Conservation (phyloP, 2,797 vertebrate species). For the Lycodopsis pacificus region DNA sequence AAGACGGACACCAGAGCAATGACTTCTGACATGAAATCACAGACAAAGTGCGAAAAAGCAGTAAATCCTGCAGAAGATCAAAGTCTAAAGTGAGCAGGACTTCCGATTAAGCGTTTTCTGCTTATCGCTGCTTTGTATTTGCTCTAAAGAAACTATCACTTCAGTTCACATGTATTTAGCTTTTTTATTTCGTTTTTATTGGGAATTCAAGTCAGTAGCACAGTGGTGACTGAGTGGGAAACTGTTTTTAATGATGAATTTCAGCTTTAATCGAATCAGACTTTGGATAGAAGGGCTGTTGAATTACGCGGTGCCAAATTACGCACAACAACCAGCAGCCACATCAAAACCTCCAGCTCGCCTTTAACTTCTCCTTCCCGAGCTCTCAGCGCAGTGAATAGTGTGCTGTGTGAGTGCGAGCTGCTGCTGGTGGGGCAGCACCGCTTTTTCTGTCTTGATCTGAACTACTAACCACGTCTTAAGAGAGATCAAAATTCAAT, state of each 20-base stretch:
- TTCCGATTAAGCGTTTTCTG: slow-evolving; percentile 19
- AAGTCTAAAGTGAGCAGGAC: slow-evolving; percentile 7
- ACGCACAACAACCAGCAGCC: slow-evolving; percentile 49
- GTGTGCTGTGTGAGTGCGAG: slow-evolving; percentile 46
- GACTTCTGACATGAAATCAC: slow-evolving; percentile 1
- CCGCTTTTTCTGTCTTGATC: slow-evolving; percentile 64
- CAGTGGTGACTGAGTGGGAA: slow-evolving; percentile 40
- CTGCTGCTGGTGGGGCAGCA: slow-evolving; percentile 56
- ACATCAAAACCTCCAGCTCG: slow-evolving; percentile 34
- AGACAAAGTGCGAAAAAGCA: slow-evolving; percentile 35
- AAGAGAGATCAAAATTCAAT: slow-evolving; percentile 85
- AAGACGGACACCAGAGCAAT: slow-evolving; percentile 10
- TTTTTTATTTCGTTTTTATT: slow-evolving; percentile 27
- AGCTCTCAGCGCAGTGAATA: slow-evolving; percentile 59
- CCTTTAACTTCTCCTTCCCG: slow-evolving; percentile 51
- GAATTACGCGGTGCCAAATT: slow-evolving; percentile 64
- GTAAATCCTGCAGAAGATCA: slow-evolving; percentile 40
- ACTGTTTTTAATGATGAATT: slow-evolving; percentile 46
- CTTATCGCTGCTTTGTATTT: slow-evolving; percentile 6
- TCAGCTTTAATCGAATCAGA: slow-evolving; percentile 27
- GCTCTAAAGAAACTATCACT: slow-evolving; percentile 29
- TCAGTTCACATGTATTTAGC: slow-evolving; percentile 3
- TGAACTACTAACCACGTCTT: slow-evolving; percentile 80
- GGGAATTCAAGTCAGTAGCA: slow-evolving; percentile 2
- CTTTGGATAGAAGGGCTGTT: slow-evolving; percentile 30